Evolutionary conservation across 2,888 invertebrate species (phyloP), one percentile per base, ranked within the genome.

Genomic region (Microctonus brassicae): DNA sequence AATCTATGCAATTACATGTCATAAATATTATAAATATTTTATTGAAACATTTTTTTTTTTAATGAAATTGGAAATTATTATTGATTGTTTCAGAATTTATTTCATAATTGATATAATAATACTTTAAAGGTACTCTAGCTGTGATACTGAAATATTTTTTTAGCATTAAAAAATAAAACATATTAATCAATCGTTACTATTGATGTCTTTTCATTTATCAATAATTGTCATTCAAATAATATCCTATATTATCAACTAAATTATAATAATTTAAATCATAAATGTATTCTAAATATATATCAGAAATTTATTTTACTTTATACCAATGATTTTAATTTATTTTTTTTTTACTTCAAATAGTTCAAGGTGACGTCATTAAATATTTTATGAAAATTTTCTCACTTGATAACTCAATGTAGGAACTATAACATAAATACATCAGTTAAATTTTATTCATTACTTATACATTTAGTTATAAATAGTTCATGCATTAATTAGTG

Each of bases 131-230:
- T 81, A 74, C 39, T 74, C 70, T 75, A 74, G 77, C 79, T 77
- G 74, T 77, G 76, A 72, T 75, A 70, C 71, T 24, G 39, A 61
- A 36, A 24, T 61, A 11, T 34, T 39, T 33, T 61, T n/a, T 34
- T n/a, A 26, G 73, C 65, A 71, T 70, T 77, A 74, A 77, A 78
- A 80, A 80, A 80, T 79, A 78, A 81, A 77, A 77, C 73, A 78
- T 77, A n/a, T n/a, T n/a, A n/a, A n/a, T n/a, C 74, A 62, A 68
- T 74, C 75, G 60, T 69, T 74, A 72, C 73, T 60, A 69, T 69
- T 68, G 71, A 69, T 34, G 9, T n/a, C 11, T 69, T 60, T 33
- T 22, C 9, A 26, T 39, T n/a, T 20, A n/a, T 34, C 34, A 33
- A 61, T 33, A 42, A 47, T 34, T 58, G 47, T 34, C 47, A 64